A percentile compares a stretch with the other conserved stretches of the same genome.
phyloP scores from a whole-genome alignment of 2,797 vertebrate genomes.

The Alca torda region DNA sequence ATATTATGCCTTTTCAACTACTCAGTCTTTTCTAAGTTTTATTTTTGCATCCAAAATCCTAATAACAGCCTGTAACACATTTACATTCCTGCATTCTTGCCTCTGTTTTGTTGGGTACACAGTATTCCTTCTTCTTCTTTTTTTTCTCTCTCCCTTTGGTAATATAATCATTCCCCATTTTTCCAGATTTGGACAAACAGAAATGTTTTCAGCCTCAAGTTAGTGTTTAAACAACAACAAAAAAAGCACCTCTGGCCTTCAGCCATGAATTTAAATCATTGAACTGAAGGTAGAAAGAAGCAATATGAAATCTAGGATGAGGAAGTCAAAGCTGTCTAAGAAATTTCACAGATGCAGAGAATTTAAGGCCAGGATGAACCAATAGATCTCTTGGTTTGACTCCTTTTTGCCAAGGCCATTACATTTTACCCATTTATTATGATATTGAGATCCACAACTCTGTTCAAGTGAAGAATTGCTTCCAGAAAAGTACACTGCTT shows the following conservation, averaged over 20 bases:
- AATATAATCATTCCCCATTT: slow-evolving; percentile 32
- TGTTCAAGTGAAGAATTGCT: not conserved
- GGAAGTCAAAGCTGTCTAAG: slow-evolving; percentile 42
- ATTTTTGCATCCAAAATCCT: slow-evolving; percentile 48
- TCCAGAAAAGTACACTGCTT: not conserved
- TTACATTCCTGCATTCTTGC: slow-evolving; percentile 65
- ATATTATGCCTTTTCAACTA: not conserved
- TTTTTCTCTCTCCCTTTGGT: not conserved
- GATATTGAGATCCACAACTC: not conserved
- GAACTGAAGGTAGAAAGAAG: not conserved
- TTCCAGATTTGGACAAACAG: slow-evolving; percentile 51
- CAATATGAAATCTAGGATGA: not conserved
- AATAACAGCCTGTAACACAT: slow-evolving; percentile 52
- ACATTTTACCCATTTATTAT: not conserved
- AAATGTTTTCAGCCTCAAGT: slow-evolving; percentile 35
- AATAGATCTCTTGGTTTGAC: not conserved
- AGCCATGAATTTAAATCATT: not conserved
- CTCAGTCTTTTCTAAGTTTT: not conserved
- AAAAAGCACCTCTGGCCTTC: not conserved
- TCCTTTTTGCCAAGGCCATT: not conserved
- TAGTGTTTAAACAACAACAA: not conserved
- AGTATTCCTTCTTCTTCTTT: not conserved
- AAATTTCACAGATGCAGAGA: not conserved
- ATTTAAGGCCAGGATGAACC: not conserved
- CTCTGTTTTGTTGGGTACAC: slow-evolving; percentile 56